phyloP scores from a whole-genome alignment of 1,140 invertebrate species.

The Drosophila triauraria region DNA sequence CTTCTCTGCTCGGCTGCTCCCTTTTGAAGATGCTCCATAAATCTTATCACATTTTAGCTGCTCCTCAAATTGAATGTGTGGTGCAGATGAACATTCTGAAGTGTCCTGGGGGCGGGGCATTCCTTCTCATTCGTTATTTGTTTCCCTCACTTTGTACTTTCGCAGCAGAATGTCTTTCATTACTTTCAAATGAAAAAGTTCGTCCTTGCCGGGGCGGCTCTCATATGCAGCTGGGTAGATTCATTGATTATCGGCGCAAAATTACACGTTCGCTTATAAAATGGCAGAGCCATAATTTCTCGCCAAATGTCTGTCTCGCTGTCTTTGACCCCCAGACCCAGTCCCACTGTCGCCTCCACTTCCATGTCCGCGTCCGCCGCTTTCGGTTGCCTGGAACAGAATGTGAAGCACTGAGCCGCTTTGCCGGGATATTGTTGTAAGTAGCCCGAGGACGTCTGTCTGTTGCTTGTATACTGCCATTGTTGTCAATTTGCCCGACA shows the following conservation, averaged over 20 bases:
- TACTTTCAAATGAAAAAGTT: slow-evolving; percentile 52
- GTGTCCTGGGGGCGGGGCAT: slow-evolving; percentile 18
- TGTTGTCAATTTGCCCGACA: slow-evolving; percentile 65
- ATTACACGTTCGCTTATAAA: slow-evolving; percentile 29
- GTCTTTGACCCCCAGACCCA: not conserved
- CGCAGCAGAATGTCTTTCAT: slow-evolving; percentile 41
- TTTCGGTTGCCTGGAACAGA: not conserved
- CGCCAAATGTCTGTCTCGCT: not conserved
- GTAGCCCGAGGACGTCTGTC: slow-evolving; percentile 13
- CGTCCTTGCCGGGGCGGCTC: slow-evolving; percentile 6
- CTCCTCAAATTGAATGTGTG: slow-evolving; percentile 65
- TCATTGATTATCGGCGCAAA: slow-evolving; percentile 38
- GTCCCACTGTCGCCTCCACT: no score
- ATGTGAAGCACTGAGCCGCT: slow-evolving; percentile 8
- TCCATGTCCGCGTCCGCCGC: not conserved
- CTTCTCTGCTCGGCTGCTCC: not conserved
- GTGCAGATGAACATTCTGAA: slow-evolving; percentile 52
- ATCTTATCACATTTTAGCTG: slow-evolving; percentile 65
- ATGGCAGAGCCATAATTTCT: slow-evolving; percentile 11
- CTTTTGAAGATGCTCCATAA: slow-evolving; percentile 49
- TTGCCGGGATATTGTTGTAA: slow-evolving; percentile 27
- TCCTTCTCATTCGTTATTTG: slow-evolving; percentile 23
- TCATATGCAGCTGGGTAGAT: slow-evolving; percentile 43
- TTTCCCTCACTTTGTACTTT: slow-evolving; percentile 38
- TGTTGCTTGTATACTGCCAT: slow-evolving; percentile 12